These are phyloP conservation scores for Brenthis hecate DNA, from an alignment of 2,888 invertebrate species.

Conservation along the genomic window DNA sequence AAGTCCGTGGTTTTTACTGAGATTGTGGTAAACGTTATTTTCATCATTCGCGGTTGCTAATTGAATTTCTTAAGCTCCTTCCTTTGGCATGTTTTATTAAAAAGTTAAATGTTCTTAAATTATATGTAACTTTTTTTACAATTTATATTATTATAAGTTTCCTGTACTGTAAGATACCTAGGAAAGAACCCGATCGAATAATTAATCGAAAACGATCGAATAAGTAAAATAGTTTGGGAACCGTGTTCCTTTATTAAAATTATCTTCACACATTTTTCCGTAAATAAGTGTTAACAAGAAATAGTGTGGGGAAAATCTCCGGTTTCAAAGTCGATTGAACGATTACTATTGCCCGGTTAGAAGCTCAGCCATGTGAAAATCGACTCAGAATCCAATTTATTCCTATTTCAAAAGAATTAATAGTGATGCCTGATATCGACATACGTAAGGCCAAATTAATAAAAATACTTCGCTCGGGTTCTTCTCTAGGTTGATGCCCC, in stretches of 20 bases:
- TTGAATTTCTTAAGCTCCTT: constrained; percentile 9
- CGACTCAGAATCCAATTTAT: constrained; percentile 44
- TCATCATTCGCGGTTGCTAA: constrained; percentile 4
- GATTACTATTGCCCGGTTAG: constrained; percentile 40
- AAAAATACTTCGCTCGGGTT: no score
- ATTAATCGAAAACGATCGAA: no score
- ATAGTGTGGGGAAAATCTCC: constrained; percentile 34
- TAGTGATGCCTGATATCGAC: constrained; percentile 35
- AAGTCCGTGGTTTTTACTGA: constrained; percentile 5
- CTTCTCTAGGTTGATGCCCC: no score
- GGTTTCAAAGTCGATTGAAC: constrained; percentile 41
- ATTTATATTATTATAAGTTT: no score
- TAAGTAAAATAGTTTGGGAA: no score
- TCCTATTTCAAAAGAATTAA: constrained; percentile 39
- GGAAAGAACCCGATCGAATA: no score
- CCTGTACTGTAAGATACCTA: no score
- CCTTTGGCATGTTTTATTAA: neutral
- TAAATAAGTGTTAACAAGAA: constrained; percentile 32
- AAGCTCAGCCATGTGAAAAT: constrained; percentile 38
- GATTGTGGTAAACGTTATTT: constrained; percentile 2
- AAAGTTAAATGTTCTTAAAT: neutral
- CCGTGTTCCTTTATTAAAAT: neutral
- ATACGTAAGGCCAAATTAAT: neutral
- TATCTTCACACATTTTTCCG: constrained; percentile 5
- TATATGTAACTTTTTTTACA: no score